Conservation (phyloP, 2,888 invertebrate species). For the Morpho helenor region DNA sequence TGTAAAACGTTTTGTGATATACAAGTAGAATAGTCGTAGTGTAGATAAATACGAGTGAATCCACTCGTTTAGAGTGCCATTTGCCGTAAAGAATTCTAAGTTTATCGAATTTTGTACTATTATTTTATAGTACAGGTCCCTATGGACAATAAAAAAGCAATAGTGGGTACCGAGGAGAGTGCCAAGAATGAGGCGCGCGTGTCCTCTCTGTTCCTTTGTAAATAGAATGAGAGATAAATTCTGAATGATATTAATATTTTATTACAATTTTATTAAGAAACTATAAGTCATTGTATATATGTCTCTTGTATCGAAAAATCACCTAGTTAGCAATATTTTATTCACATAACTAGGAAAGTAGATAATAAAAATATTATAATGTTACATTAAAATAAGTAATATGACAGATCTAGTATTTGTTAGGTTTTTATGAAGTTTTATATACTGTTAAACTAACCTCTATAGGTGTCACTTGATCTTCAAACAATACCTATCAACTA, state of each 20-base stretch:
- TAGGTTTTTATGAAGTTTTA: conserved; percentile 43
- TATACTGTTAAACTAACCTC: conserved; percentile 35
- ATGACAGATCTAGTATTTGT: conserved; percentile 39
- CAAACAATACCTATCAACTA: background rate
- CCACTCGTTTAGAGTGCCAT: conserved; percentile 71
- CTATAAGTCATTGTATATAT: conserved; percentile 49
- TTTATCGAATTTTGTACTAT: conserved; percentile 48
- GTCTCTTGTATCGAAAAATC: conserved; percentile 46
- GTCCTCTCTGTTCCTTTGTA: conserved; percentile 41
- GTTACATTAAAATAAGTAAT: conserved; percentile 36
- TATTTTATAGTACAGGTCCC: conserved; percentile 52
- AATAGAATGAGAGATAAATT: conserved; percentile 57
- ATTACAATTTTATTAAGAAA: conserved; percentile 63
- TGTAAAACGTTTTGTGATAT: conserved; percentile 75
- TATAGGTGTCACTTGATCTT: conserved; percentile 12
- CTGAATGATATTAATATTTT: conserved; percentile 73
- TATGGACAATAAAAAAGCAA: conserved; percentile 55
- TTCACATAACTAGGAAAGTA: conserved; percentile 48
- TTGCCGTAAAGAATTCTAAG: conserved; percentile 57
- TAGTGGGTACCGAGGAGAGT: conserved; percentile 37
- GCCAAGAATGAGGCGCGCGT: conserved; percentile 25
- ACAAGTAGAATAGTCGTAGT: conserved; percentile 63
- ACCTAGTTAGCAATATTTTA: conserved; percentile 51
- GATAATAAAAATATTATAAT: conserved; percentile 46
- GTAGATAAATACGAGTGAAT: conserved; percentile 48